Base-by-base conservation (phyloP, 2,797 vertebrate species). In the Leptodactylus fallax region DNA sequence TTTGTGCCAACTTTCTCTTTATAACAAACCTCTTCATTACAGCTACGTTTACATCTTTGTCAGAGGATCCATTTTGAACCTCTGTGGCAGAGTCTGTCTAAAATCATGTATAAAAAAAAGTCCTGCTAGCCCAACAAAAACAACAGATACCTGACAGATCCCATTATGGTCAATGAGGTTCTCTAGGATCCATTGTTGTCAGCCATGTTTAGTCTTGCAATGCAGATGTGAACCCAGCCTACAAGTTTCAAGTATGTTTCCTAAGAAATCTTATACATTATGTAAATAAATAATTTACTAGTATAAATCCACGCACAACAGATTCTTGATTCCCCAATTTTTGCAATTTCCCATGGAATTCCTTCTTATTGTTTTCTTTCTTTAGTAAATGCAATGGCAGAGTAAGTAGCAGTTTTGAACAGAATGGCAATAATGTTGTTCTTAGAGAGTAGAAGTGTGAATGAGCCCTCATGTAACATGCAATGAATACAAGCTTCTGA, bases 401-500 rank as follows among this genome's bases (percentile, higher is more conserved):
- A 47, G 19, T 45, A 81, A 61, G 10, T 63, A 74, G 71, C 36
- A 45, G 25, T 47, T 84, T 60, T 25, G 45, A 51, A 77, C 14
- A 49, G 27, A 85, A 76, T 76, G 36, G 13, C 23, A 36, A 47
- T 36, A 63, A 76, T 49, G 45, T 60, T 49, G 36, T n/a, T 76
- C 71, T 76, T 58, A 61, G 27, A 21, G 13, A 47, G 69, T 60
- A 61, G 81, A 82, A 25, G 51, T 83, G 81, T 69, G 67, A 83
- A 71, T 27, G 51, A 71, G 71, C 19, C 36, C n/a, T 85, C 58
- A 61, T 85, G 71, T 27, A 61, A 77, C n/a, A 61, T 85, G 55
- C 63, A 85, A 77, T 85, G 71, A 77, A 77, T 76, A 61, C 71
- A 51, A 85, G 83, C 45, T 19, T 85, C 56, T 85, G 83, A 63